A percentile compares a stretch with the other conserved stretches of the same genome.
phyloP scores from a whole-genome alignment of 2,888 invertebrate species.

The Lochmaea capreae region DNA sequence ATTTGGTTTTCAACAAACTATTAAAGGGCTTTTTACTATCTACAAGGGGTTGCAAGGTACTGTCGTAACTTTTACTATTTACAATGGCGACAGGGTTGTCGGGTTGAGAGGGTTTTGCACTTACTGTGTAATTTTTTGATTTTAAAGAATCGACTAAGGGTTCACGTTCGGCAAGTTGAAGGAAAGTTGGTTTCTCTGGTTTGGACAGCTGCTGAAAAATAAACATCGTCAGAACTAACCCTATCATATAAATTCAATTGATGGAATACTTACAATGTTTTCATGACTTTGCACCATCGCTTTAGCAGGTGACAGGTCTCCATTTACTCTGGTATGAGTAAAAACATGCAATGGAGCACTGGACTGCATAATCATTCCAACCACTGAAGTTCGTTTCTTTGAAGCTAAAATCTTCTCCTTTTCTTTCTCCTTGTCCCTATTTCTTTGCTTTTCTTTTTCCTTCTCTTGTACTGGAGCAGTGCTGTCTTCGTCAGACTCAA shows the following conservation, averaged over 20 bases:
- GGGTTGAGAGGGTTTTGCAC: constrained; percentile 55
- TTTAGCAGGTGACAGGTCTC: constrained; percentile 58
- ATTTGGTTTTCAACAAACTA: constrained; percentile 65
- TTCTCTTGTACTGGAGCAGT: constrained; percentile 58
- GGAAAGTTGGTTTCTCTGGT: constrained; percentile 65
- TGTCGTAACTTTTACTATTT: constrained; percentile 72
- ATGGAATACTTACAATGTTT: constrained; percentile 20
- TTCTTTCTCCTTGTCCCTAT: constrained; percentile 30
- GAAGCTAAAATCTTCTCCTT: constrained; percentile 57
- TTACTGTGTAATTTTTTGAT: constrained; percentile 59
- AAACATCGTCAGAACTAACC: background rate
- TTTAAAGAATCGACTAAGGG: constrained; percentile 69
- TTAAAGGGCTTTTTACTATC: constrained; percentile 64
- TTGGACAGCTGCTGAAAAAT: constrained; percentile 30
- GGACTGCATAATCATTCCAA: constrained; percentile 77
- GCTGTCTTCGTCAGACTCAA: constrained; percentile 95
- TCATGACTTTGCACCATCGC: constrained; percentile 9
- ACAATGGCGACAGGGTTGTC: constrained; percentile 52
- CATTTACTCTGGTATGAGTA: constrained; percentile 67
- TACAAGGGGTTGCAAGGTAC: constrained; percentile 63
- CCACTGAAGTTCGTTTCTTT: constrained; percentile 75
- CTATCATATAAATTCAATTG: too few species aligned
- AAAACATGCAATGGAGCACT: constrained; percentile 68
- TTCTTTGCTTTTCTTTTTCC: constrained; percentile 27
- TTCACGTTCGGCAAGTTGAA: constrained; percentile 75